Base-by-base conservation (phyloP, 2,113 vertebrate species). In the Clarias magur region DNA sequence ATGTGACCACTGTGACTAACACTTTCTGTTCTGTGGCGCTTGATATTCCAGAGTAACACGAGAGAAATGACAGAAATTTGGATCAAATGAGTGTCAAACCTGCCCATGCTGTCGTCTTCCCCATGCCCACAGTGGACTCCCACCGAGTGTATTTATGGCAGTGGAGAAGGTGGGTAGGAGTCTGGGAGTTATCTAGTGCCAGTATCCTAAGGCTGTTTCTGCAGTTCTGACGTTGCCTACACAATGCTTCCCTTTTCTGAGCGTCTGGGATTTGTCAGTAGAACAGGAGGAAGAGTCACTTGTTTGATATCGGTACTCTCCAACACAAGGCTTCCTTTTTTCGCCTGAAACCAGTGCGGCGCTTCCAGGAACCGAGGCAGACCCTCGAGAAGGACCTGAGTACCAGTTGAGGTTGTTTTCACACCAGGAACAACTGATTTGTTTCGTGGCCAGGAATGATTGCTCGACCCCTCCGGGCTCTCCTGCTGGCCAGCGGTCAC, bases 361-460 rank as follows among this genome's bases (percentile, higher is more conserved):
- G 84, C 86, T 87, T 90, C 85, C 83, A 92, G 90, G 92, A 93
- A 94, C 93, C 88, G 91, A 72, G 79, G 87, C 85, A 89, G 89
- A 88, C 89, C 91, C 91, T 27, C 17, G 10, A 25, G 21, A 60
- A 23, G 17, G 19, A 42, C 30, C 67, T 63, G 57, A 34, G 48
- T 21, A n/a, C 42, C 85, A 85, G 82, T 54, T 85, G 67, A 83
- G 38, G 48, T 87, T 90, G 4, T 48, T 48, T 48, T 48, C 42
- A 48, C 42, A 48, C 5, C 42, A 48, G 48, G 48, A 48, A 48
- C 48, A 7, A 48, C 6, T 48, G 48, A 48, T 48, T 48, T 48
- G 48, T 48, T 8, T 7, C 48, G 6, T 48, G 48, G 48, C 48
- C 48, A 48, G 48, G 48, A 48, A 48, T 7, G 48, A 48, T 48